Evolutionary conservation across 2,113 vertebrate species (phyloP).

Genomic region (Halichoeres trimaculatus): DNA sequence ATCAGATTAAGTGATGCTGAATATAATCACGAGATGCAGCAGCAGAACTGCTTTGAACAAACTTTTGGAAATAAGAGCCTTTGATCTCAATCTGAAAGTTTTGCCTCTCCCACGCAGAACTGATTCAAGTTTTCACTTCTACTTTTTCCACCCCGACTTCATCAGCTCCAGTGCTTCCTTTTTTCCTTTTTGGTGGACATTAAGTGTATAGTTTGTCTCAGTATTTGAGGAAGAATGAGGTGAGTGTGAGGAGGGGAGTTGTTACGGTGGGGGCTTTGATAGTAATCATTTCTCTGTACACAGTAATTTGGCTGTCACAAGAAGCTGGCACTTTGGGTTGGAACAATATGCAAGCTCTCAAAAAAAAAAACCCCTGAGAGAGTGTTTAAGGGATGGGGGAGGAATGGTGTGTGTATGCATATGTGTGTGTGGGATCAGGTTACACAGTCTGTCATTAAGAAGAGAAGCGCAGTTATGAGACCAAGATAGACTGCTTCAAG

Average conservation of each 20-base stretch:
- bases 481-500: conserved; percentile 80
- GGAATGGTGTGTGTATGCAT: conserved; percentile 8
- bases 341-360: conserved; percentile 78
- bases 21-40: background rate
- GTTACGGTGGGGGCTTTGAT: conserved; percentile 60
- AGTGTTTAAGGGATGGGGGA: conserved; percentile 22
- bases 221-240: conserved; percentile 63
- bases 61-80: background rate
- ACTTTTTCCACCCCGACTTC: background rate
- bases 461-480: conserved; percentile 78
- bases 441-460: conserved; percentile 83
- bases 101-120: background rate
- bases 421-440: conserved; percentile 79
- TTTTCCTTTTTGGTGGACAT: conserved; percentile 48
- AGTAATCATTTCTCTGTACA: conserved; percentile 78
- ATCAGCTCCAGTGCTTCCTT: conserved; percentile 17
- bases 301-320: conserved; percentile 84
- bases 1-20: background rate
- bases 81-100: background rate
- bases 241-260: background rate
- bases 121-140: conserved; percentile 33
- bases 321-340: conserved; percentile 80
- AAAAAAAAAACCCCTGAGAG: conserved; percentile 61
- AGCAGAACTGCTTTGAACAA: background rate
- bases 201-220: conserved; percentile 72